phyloP scores from a whole-genome alignment of 30 jellyfish, hydroid and myxozoan genomes.

The Cassiopea andromeda region DNA sequence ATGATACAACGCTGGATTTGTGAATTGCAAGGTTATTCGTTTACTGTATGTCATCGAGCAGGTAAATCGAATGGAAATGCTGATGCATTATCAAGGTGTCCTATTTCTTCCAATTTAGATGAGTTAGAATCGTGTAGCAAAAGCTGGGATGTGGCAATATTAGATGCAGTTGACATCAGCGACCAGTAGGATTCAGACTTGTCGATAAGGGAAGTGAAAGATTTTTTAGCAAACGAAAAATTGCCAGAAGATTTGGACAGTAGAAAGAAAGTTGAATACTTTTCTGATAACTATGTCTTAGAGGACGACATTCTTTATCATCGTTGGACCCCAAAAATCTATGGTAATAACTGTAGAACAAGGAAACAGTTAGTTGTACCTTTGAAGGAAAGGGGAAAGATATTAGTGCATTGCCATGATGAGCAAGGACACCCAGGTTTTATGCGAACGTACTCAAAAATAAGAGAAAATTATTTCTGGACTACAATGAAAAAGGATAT shows the following conservation, averaged over 20 bases:
- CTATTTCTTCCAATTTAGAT: too few relatives aligned
- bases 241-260: not conserved
- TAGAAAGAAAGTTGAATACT: not conserved
- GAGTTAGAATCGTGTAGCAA: too few relatives aligned
- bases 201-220: too few relatives aligned
- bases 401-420: slow-evolving; percentile 16
- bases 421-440: slow-evolving; percentile 12
- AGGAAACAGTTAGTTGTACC: slow-evolving; percentile 56
- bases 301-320: slow-evolving; percentile 32
- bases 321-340: slow-evolving; percentile 19
- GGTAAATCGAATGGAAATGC: too few relatives aligned
- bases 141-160: too few relatives aligned
- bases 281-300: not conserved
- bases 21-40: too few relatives aligned
- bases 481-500: not conserved
- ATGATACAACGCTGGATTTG: too few relatives aligned
- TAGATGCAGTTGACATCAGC: too few relatives aligned
- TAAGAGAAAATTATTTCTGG: slow-evolving; percentile 5
- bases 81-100: too few relatives aligned
- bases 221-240: not conserved
- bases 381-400: not conserved
- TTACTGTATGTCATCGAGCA: too few relatives aligned
- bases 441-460: not conserved
- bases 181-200: too few relatives aligned
- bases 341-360: not conserved